Evolutionary conservation across 1,140 invertebrate species (phyloP).

Genomic region (Leptopilina boulardi): DNA sequence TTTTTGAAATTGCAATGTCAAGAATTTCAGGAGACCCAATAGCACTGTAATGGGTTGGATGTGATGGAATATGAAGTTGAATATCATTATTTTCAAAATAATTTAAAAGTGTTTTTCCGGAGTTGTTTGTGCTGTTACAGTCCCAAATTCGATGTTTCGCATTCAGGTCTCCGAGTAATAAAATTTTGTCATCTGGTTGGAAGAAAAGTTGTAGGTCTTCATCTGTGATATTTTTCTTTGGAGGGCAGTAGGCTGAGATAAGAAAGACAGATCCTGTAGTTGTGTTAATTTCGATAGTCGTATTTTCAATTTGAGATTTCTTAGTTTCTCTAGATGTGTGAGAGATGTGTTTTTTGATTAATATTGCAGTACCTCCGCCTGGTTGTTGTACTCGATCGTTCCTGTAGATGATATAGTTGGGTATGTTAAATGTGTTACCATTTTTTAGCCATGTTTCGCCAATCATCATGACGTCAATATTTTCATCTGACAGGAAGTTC

Average conservation of each 20-base stretch:
- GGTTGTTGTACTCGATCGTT: background rate
- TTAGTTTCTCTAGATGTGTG: too few species aligned
- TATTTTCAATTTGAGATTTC: too few species aligned
- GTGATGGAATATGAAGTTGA: background rate
- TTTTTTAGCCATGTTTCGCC: background rate
- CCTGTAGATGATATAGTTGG: background rate
- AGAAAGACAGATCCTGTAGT: background rate
- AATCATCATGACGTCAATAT: background rate
- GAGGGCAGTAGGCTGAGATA: background rate
- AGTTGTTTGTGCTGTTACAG: background rate
- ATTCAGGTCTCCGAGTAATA: too few species aligned
- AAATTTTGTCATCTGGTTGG: too few species aligned
- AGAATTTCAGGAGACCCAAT: background rate
- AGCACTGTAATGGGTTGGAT: background rate
- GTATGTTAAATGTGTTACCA: background rate
- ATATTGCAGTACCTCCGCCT: background rate
- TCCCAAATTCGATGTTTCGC: background rate
- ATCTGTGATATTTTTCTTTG: background rate
- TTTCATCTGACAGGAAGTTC: background rate
- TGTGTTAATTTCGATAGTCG: too few species aligned
- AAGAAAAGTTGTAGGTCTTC: background rate
- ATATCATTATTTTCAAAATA: background rate
- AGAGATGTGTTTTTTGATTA: background rate
- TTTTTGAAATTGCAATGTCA: background rate
- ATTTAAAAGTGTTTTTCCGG: background rate